These are phyloP conservation scores for Gonioctena quinquepunctata DNA, from an alignment of 1,140 invertebrate genomes.

Conservation along the genomic window DNA sequence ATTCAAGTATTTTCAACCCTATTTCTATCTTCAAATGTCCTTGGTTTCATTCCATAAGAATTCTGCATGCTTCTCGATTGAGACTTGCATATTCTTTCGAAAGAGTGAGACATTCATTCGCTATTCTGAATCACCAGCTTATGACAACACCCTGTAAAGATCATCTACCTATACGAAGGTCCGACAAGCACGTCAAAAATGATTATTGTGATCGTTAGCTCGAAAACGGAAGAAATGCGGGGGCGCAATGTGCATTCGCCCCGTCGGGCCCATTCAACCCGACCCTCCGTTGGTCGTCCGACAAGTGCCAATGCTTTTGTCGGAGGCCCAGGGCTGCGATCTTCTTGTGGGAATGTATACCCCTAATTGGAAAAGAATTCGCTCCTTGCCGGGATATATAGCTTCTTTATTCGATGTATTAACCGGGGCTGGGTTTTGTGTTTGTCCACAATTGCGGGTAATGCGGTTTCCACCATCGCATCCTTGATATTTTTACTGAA, in stretches of 20 bases:
- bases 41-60: too few relatives aligned
- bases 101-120: too few relatives aligned
- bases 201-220: not conserved
- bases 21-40: too few relatives aligned
- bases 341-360: not conserved
- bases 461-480: too few relatives aligned
- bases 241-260: not conserved
- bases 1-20: too few relatives aligned
- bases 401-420: not conserved
- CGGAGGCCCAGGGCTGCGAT: not conserved
- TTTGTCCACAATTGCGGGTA: not conserved
- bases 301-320: conserved; percentile 5
- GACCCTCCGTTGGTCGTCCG: not conserved
- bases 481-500: too few relatives aligned
- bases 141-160: not conserved
- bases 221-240: not conserved
- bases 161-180: not conserved
- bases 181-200: not conserved
- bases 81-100: too few relatives aligned
- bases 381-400: not conserved
- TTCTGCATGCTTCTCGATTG: too few relatives aligned
- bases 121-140: too few relatives aligned
- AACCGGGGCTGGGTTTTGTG: not conserved
- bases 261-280: not conserved
- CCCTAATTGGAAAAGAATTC: conserved; percentile 4